Base-by-base conservation (phyloP, 2,113 vertebrate species). In the Neodontobutis hainanensis region DNA sequence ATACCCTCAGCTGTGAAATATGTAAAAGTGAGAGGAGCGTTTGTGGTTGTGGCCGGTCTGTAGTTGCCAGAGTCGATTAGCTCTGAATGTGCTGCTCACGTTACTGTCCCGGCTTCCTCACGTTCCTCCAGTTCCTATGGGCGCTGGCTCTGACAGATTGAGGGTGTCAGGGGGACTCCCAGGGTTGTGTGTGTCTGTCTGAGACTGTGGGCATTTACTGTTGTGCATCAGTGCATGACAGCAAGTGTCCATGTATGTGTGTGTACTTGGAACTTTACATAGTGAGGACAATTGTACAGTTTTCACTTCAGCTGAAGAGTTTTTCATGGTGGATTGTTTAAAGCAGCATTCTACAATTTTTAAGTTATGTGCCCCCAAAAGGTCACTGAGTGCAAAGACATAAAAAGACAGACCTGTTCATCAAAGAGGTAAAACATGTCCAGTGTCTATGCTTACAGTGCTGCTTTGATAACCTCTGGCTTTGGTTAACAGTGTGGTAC, bases 111-210 rank as follows among this genome's bases (percentile, higher is more conserved):
- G 14, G 75, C 66, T 66, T 64, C 87, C 79, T 51, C 3, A 80
- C 79, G 73, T 83, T 27, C 19, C 19, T 27, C 58, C 44, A 71
- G 67, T 50, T 84, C 87, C 86, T 82, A 49, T 81, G 85, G 85
- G 82, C 79, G 85, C 83, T 63, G 69, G 73, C 81, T 82, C 70
- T 78, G 84, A 87, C 89, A 89, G 89, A 91, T 88, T 85, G 84
- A 83, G 84, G 78, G 82, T 88, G 85, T 83, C 77, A 83, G 61
- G 70, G 73, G 63, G 65, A 67, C 69, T 81, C 82, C 75, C 68
- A 68, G 61, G 81, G 77, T 66, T 79, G 67, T 69, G 53, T 68
- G 75, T 52, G 50, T 49, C 8, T 6, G 1, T 71, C 47, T 27
- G 42, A 56, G 47, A 72, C 44, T 66, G 67, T 50, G 65, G 64